A percentile compares a stretch with the other conserved stretches of the same genome.
These are phyloP conservation scores for Hypena proboscidalis DNA, from an alignment of 2,888 invertebrate genomes.

Conservation along the genomic window DNA sequence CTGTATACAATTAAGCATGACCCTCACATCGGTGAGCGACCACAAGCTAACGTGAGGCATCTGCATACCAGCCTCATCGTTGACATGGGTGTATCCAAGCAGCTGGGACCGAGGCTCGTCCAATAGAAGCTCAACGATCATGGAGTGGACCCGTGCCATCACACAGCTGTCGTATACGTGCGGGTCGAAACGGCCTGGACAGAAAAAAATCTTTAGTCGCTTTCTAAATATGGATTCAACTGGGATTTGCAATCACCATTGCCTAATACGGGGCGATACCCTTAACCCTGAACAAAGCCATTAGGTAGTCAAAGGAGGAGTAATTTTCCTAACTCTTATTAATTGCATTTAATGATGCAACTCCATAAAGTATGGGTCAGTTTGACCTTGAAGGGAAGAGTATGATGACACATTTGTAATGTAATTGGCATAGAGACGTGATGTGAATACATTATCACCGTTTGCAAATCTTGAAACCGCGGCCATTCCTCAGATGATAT, in stretches of 20 bases:
- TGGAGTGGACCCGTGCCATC: slow-evolving; percentile 93
- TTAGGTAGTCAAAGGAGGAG: too few species aligned
- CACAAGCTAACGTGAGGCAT: slow-evolving; percentile 94
- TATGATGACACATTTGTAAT: slow-evolving; percentile 2
- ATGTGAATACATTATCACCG: slow-evolving; percentile 3
- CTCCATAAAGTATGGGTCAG: not conserved
- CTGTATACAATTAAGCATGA: slow-evolving; percentile 92
- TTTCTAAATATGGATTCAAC: not conserved
- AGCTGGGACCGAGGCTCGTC: slow-evolving; percentile 91
- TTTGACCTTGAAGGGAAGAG: slow-evolving; percentile 3
- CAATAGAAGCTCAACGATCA: slow-evolving; percentile 93
- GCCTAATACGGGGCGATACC: too few species aligned
- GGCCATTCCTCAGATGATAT: too few species aligned
- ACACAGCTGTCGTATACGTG: slow-evolving; percentile 91
- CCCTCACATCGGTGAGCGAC: slow-evolving; percentile 91
- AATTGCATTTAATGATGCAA: too few species aligned
- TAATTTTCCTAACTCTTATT: too few species aligned
- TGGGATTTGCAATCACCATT: too few species aligned
- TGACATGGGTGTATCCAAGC: slow-evolving; percentile 93
- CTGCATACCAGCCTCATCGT: slow-evolving; percentile 92
- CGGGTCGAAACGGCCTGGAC: slow-evolving; percentile 89
- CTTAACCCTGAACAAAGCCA: too few species aligned
- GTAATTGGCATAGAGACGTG: slow-evolving; percentile 5
- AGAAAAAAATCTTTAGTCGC: not conserved
- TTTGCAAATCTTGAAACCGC: too few species aligned